Conservation (phyloP, 2,888 invertebrate genomes). For the Tetragonula carbonaria region DNA sequence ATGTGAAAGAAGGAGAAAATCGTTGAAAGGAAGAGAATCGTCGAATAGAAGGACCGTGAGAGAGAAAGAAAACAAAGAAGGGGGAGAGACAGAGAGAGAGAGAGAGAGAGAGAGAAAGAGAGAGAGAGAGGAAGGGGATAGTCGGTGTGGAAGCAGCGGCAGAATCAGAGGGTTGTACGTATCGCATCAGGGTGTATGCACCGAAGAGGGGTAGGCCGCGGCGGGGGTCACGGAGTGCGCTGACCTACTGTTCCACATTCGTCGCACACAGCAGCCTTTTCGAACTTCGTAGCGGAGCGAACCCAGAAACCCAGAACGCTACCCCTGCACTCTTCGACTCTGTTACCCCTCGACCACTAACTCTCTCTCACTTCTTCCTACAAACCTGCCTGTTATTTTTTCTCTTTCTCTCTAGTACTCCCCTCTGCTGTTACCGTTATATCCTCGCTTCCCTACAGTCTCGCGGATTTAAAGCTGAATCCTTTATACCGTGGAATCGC, state of each 20-base stretch:
- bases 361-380: neutral
- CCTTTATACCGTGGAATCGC: conserved; percentile 62
- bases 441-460: conserved; percentile 23
- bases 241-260: conserved; percentile 83
- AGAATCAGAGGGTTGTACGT: conserved; percentile 55
- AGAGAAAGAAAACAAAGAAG: neutral
- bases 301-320: conserved; percentile 77
- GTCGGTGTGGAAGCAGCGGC: neutral
- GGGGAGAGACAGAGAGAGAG: conserved; percentile 7
- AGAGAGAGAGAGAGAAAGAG: neutral
- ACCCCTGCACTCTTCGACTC: conserved; percentile 36
- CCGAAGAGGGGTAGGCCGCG: conserved; percentile 72
- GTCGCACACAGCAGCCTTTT: conserved; percentile 78
- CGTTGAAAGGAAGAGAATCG: conserved; percentile 2
- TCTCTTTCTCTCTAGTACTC: neutral
- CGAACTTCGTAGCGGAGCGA: conserved; percentile 76
- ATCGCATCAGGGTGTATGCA: conserved; percentile 65
- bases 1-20: conserved; percentile 10
- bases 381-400: neutral
- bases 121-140: neutral
- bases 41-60: neutral
- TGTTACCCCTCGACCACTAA: conserved; percentile 7
- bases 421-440: neutral
- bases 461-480: conserved; percentile 67
- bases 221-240: conserved; percentile 83